Conservation (phyloP, 1,140 invertebrate genomes). For the Scaptomyza montana region DNA sequence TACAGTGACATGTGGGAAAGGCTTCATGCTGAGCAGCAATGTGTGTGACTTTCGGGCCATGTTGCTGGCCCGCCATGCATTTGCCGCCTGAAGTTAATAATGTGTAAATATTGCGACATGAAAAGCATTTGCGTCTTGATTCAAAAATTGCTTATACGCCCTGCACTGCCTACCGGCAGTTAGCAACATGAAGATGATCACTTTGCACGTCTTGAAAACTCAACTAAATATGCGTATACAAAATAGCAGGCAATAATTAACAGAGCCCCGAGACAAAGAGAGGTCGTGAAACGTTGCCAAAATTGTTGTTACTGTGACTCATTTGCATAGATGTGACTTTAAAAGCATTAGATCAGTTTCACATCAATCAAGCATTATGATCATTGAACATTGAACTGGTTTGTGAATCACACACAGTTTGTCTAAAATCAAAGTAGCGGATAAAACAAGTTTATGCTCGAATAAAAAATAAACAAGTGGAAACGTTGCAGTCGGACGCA, state of each 20-base stretch:
- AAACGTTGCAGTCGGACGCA: too few species aligned
- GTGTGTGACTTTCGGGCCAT: constrained; percentile 44
- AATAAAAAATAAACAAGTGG: background rate
- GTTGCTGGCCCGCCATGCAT: constrained; percentile 4
- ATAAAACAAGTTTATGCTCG: constrained; percentile 35
- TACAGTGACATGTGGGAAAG: constrained; percentile 24
- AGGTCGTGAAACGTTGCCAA: constrained; percentile 21
- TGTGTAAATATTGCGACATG: constrained; percentile 66
- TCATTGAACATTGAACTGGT: constrained; percentile 58
- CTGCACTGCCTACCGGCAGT: constrained; percentile 45
- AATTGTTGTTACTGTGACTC: constrained; percentile 27
- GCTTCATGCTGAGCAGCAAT: constrained; percentile 50
- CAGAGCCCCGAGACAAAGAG: constrained; percentile 59
- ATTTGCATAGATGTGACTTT: constrained; percentile 63
- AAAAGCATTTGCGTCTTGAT: constrained; percentile 44
- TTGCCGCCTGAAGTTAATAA: constrained; percentile 43
- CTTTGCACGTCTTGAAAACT: constrained; percentile 37
- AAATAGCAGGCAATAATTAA: constrained; percentile 61
- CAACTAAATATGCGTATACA: constrained; percentile 18
- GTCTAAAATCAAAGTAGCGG: background rate
- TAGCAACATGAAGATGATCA: constrained; percentile 55
- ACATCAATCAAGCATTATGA: constrained; percentile 67
- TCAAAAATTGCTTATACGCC: constrained; percentile 54
- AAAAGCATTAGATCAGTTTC: constrained; percentile 75
- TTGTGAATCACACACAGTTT: constrained; percentile 28